These are phyloP conservation scores for Cerastoderma edule DNA, from an alignment of 2,888 invertebrate species.

Conservation along the genomic window DNA sequence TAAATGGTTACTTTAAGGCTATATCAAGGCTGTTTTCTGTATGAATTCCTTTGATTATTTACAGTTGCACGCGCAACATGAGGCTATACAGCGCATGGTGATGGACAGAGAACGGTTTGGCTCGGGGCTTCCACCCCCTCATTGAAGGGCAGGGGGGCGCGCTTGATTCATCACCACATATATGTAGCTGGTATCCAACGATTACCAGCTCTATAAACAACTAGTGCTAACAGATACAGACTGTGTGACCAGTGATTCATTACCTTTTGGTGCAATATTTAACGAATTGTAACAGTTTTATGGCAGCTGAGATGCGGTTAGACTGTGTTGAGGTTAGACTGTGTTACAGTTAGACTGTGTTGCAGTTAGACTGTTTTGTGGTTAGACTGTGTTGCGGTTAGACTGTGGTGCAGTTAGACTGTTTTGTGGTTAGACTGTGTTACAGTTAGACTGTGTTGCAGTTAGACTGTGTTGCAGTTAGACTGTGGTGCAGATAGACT, in stretches of 20 bases:
- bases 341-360: background rate
- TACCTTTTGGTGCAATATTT: constrained; percentile 45
- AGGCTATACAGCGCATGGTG: constrained; percentile 93
- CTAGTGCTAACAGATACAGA: background rate
- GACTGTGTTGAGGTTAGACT: background rate
- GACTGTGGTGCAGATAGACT: background rate
- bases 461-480: background rate
- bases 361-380: background rate
- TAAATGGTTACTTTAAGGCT: too few species aligned
- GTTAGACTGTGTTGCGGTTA: background rate
- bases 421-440: background rate
- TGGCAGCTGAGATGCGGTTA: constrained; percentile 11
- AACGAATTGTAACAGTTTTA: background rate
- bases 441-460: background rate
- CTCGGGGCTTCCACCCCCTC: constrained; percentile 71
- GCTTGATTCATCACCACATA: too few species aligned
- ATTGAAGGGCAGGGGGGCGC: constrained; percentile 29
- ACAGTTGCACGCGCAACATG: constrained; percentile 87
- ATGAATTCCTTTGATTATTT: constrained; percentile 26
- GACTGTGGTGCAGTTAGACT: background rate
- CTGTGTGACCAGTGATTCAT: constrained; percentile 30
- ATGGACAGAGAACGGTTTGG: constrained; percentile 89
- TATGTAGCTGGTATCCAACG: too few species aligned
- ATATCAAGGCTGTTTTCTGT: too few species aligned
- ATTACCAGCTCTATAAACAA: background rate